These are phyloP conservation scores for Chaenogobius annularis DNA, from an alignment of 2,113 vertebrate species.

Conservation along the genomic window DNA sequence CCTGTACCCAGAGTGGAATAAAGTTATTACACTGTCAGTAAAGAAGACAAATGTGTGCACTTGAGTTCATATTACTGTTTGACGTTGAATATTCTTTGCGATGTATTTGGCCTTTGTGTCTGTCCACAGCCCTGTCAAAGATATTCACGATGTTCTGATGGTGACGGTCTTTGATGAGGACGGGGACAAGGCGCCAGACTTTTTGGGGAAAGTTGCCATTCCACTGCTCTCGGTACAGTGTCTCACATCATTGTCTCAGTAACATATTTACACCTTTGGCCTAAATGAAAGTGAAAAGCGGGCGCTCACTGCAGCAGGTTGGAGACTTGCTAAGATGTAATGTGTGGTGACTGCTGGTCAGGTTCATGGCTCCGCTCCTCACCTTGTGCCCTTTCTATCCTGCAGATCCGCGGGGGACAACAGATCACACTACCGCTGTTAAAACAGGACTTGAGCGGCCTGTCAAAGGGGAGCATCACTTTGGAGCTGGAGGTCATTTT, in stretches of 20 bases:
- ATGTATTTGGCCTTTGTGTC: conserved; percentile 13
- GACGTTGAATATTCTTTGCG: background rate
- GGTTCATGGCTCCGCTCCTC: conserved; percentile 48
- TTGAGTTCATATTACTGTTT: background rate
- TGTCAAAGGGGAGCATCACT: conserved; percentile 88
- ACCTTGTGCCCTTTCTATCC: conserved; percentile 60
- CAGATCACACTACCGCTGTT: conserved; percentile 82
- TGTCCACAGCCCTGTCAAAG: conserved; percentile 86
- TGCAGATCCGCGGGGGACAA: conserved; percentile 86
- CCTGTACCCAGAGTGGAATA: conserved; percentile 94
- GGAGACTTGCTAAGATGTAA: conserved; percentile 51
- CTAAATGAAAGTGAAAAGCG: conserved; percentile 62
- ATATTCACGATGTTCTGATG: conserved; percentile 91
- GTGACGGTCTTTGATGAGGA: conserved; percentile 97
- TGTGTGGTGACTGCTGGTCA: conserved; percentile 57
- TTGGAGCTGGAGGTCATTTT: conserved; percentile 93
- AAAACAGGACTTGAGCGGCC: conserved; percentile 88
- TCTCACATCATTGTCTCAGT: conserved; percentile 25
- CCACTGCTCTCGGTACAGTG: conserved; percentile 89
- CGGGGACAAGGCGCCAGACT: conserved; percentile 96
- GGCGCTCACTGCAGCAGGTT: conserved; percentile 22
- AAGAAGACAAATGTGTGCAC: background rate
- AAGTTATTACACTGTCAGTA: conserved; percentile 96
- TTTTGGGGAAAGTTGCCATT: conserved; percentile 94
- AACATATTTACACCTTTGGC: conserved; percentile 51